Percentiles rank a stretch among this genome's conserved stretches.
phyloP scores from a whole-genome alignment of 2,888 invertebrate species.

The Macrosiphum euphorbiae region DNA sequence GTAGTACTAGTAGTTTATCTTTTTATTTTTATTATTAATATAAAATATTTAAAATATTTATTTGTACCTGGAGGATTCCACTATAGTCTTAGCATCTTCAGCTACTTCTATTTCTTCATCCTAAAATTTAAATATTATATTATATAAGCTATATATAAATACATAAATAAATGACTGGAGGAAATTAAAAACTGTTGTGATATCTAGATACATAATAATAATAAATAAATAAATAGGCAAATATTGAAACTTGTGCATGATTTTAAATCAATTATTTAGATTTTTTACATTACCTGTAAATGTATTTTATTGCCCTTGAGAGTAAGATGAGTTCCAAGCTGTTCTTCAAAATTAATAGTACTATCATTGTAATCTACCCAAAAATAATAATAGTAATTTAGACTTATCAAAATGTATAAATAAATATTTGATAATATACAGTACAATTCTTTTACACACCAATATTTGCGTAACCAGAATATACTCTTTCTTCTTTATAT shows the following conservation, averaged over 20 bases:
- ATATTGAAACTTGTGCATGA: background rate
- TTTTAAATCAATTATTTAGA: constrained; percentile 57
- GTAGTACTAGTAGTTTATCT: background rate
- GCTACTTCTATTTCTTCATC: constrained; percentile 66
- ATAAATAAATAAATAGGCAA: background rate
- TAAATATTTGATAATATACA: background rate
- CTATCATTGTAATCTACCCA: constrained; percentile 64
- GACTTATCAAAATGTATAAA: background rate
- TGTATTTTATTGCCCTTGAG: constrained; percentile 90
- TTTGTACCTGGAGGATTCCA: constrained; percentile 53
- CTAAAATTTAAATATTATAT: constrained; percentile 63
- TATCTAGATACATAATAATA: too few species aligned
- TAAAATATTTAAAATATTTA: background rate
- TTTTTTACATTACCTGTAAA: constrained; percentile 72
- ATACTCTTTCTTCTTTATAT: constrained; percentile 75
- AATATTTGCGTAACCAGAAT: constrained; percentile 67
- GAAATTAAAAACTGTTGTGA: background rate
- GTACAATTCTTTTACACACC: constrained; percentile 62
- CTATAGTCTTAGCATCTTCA: constrained; percentile 58
- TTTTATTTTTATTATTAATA: background rate
- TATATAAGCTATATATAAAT: background rate
- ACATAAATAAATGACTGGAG: background rate
- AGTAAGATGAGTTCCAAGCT: constrained; percentile 86
- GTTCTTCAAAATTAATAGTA: constrained; percentile 71
- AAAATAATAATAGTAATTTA: background rate